These are phyloP conservation scores for Leptinotarsa tumamoca DNA, from an alignment of 2,888 invertebrate genomes.

Conservation along the genomic window DNA sequence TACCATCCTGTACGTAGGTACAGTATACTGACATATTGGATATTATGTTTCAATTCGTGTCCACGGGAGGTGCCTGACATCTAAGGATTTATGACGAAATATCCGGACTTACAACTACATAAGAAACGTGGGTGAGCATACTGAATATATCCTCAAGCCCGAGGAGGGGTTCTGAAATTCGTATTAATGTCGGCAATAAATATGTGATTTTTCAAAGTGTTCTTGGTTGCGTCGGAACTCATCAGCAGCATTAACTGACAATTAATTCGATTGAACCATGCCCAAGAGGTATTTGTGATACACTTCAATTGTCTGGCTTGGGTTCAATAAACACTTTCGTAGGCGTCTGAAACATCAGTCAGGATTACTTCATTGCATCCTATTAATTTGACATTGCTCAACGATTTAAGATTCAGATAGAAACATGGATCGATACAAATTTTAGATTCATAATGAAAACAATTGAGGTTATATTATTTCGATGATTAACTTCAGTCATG, in stretches of 20 bases:
- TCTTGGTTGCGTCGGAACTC: neutral
- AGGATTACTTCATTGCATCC: no score
- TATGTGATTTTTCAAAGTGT: conserved; percentile 1
- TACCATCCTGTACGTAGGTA: conserved; percentile 32
- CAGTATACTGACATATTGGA: conserved; percentile 39
- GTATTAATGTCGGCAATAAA: conserved; percentile 14
- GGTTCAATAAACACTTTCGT: neutral
- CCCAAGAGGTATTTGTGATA: neutral
- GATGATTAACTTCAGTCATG: no score
- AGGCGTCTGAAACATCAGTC: neutral
- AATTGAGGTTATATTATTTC: no score
- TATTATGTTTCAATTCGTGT: conserved; percentile 39
- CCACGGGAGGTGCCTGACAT: conserved; percentile 15
- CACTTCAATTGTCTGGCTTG: neutral
- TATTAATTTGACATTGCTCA: no score
- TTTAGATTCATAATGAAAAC: no score
- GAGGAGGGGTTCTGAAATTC: neutral
- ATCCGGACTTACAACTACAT: conserved; percentile 18
- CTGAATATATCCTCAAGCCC: neutral
- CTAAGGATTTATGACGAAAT: conserved; percentile 18
- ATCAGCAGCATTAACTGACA: conserved; percentile 1
- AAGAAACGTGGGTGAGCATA: conserved; percentile 12
- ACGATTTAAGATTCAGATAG: no score
- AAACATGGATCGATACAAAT: no score
- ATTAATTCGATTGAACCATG: neutral